A percentile compares a stretch with the other conserved stretches of the same genome.
These are phyloP conservation scores for Oegoconia quadripuncta DNA, from an alignment of 2,888 invertebrate species.

Conservation along the genomic window DNA sequence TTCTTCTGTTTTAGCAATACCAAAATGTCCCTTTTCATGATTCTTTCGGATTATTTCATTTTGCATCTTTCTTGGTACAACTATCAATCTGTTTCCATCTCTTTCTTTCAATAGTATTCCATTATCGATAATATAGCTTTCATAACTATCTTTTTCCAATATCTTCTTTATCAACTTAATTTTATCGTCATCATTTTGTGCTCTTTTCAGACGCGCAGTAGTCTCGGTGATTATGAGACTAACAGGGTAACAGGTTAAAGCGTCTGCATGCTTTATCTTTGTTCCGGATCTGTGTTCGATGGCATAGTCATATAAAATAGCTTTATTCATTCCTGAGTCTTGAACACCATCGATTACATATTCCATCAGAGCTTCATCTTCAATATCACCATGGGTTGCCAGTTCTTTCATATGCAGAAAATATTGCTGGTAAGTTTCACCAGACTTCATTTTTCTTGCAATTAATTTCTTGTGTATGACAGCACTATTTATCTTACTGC, in stretches of 20 bases:
- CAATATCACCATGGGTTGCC: conserved; percentile 36
- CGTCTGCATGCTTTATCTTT: conserved; percentile 25
- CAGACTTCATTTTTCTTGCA: conserved; percentile 24
- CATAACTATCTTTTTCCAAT: conserved; percentile 18
- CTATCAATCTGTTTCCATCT: conserved; percentile 10
- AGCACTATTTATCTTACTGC: conserved; percentile 8
- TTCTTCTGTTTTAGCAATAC: conserved; percentile 21
- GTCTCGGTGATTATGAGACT: conserved; percentile 14
- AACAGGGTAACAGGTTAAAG: conserved; percentile 22
- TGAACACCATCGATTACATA: conserved; percentile 49
- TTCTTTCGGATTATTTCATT: conserved; percentile 11
- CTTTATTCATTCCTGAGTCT: no score
- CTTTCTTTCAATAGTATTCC: conserved; percentile 17
- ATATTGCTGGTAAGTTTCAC: conserved; percentile 43
- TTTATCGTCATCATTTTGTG: conserved; percentile 21
- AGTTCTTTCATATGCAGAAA: conserved; percentile 42
- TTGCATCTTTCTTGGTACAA: conserved; percentile 13
- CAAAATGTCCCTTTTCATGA: conserved; percentile 26
- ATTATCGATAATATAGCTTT: conserved; percentile 16
- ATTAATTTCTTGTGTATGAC: conserved; percentile 2
- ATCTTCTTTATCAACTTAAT: conserved; percentile 15
- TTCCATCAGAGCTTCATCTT: conserved; percentile 38
- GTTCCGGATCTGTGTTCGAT: conserved; percentile 26
- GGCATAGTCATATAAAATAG: conserved; percentile 22
- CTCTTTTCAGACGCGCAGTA: conserved; percentile 17